A percentile compares a stretch with the other conserved stretches of the same genome.
These are phyloP conservation scores for Argyresthia albistria DNA, from an alignment of 2,888 invertebrate species.

Conservation along the genomic window DNA sequence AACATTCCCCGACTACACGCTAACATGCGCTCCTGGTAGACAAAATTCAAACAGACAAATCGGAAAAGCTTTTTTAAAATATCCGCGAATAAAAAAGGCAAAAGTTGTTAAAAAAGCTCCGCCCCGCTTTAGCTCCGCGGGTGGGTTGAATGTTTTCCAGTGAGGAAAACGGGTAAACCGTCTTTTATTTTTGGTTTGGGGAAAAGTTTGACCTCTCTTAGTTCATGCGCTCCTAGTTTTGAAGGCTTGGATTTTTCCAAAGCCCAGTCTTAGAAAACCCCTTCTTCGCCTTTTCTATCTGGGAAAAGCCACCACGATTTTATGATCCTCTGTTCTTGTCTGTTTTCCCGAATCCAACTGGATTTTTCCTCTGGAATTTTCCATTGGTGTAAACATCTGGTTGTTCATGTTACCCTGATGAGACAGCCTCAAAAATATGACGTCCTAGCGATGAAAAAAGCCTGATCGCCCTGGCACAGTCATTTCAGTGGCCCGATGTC, in stretches of 20 bases:
- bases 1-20: slow-evolving; percentile 35
- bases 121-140: slow-evolving; percentile 6
- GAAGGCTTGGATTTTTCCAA: slow-evolving; percentile 40
- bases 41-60: slow-evolving; percentile 65
- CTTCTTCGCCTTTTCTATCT: slow-evolving; percentile 2
- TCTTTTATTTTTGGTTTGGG: slow-evolving; percentile 13
- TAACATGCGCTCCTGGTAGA: slow-evolving; percentile 41
- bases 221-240: slow-evolving; percentile 31
- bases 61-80: slow-evolving; percentile 62
- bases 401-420: slow-evolving; percentile 26
- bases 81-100: slow-evolving; percentile 37
- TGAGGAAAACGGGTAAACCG: slow-evolving; percentile 11
- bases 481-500: slow-evolving; percentile 6
- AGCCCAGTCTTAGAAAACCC: slow-evolving; percentile 21
- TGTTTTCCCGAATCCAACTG: not conserved
- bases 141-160: not conserved
- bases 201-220: slow-evolving; percentile 10
- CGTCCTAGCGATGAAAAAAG: slow-evolving; percentile 20
- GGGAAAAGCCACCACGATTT: slow-evolving; percentile 4
- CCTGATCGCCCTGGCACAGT: not conserved
- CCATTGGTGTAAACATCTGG: not conserved
- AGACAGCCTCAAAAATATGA: slow-evolving; percentile 30
- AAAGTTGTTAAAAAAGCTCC: slow-evolving; percentile 25
- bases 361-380: not conserved
- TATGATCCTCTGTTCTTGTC: slow-evolving; percentile 6